phyloP scores from a whole-genome alignment of 2,888 invertebrate species.

The Erebia ligea region DNA sequence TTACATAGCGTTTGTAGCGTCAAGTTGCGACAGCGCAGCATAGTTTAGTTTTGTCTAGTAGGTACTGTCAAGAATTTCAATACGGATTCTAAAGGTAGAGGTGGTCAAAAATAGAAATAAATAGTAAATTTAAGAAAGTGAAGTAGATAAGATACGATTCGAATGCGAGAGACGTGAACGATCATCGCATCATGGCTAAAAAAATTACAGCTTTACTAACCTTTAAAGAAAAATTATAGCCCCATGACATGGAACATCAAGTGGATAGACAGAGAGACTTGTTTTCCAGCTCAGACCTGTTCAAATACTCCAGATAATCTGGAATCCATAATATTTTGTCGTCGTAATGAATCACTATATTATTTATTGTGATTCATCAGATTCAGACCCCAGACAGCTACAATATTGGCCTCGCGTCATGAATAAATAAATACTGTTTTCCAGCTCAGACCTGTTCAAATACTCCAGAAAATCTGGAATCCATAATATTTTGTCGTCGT shows the following conservation, averaged over 20 bases:
- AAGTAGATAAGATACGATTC: no score
- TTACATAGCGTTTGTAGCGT: background rate
- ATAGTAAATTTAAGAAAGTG: no score
- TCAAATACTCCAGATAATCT: constrained; percentile 4
- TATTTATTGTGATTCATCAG: constrained; percentile 43
- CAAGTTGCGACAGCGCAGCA: background rate
- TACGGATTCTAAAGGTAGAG: no score
- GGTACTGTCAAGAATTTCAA: no score
- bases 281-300: background rate
- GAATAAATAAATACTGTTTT: constrained; percentile 39
- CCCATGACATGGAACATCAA: no score
- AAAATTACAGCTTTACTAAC: no score
- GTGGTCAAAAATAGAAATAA: no score
- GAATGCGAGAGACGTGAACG: no score
- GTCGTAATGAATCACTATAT: constrained; percentile 38
- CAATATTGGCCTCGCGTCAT: constrained; percentile 45
- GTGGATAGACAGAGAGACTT: no score
- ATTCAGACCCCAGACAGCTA: constrained; percentile 38
- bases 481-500: background rate
- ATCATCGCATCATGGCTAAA: no score
- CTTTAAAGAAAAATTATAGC: no score
- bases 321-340: background rate
- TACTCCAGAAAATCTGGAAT: constrained; percentile 8
- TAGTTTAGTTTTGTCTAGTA: background rate
- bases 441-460: background rate